Base-by-base conservation (phyloP, 2,888 invertebrate genomes). In the Cantharis rufa region DNA sequence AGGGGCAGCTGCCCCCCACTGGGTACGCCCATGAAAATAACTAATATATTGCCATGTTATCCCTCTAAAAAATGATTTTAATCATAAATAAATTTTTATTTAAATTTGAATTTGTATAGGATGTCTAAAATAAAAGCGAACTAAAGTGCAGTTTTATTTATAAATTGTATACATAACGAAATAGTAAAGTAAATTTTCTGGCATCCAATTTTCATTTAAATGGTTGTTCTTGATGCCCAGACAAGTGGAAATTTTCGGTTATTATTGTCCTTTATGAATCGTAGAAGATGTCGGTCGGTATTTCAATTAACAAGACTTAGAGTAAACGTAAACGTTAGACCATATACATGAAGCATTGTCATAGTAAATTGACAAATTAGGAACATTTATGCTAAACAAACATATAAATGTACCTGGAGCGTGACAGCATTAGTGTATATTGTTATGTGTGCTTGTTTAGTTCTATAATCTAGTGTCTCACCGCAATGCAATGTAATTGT, bases 401-500 rank as follows among this genome's bases (percentile, higher is more conserved):
- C 64, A 64, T 64, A 73, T 74, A 77, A 77, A 72, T 66, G 74
- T 71, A 74, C 74, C 74, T 69, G 69, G 72, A 77, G 74, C 74
- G 69, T 77, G 74, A 77, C 74, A 71, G 62, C 71, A 71, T 71
- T 77, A 71, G 68, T 62, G 77, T 68, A 73, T 73, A 69, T 69
- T 21, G 69, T 74, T 74, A 72, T 72, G 74, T 72, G 77, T 66
- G 74, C 77, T 74, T 77, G 77, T 77, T 77, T 77, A 74, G 77
- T 77, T 77, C 74, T 72, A 77, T 74, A 77, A 71, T 77, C 74
- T 66, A 77, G 69, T 71, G 71, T 74, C 77, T 77, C 77, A 72
- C 77, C 77, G 77, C 77, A 74, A 74, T 74, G 77, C 74, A 77
- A 77, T 74, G 77, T 77, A 77, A 74, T 77, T 77, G 74, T 74